Percentiles rank a stretch among this genome's conserved stretches.
Conservation (phyloP, 2,888 invertebrate genomes). For the Thymelicus acteon region DNA sequence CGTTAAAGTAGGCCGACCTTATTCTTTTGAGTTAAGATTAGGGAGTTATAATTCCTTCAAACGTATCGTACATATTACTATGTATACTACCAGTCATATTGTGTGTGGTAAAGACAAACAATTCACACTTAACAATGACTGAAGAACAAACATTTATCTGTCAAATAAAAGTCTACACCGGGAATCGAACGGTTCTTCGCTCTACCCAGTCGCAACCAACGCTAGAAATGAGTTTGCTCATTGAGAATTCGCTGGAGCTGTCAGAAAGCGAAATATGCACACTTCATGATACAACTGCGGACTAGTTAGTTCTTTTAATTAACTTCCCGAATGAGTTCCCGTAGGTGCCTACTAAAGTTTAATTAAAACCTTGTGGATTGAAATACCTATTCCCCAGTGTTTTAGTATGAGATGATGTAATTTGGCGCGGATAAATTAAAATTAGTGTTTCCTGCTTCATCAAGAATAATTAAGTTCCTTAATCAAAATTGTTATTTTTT, state of each 20-base stretch:
- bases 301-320: conserved; percentile 35
- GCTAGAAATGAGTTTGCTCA: background rate
- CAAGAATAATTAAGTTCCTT: background rate
- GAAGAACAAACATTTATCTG: too few relatives aligned
- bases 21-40: too few relatives aligned
- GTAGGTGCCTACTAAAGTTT: conserved; percentile 49
- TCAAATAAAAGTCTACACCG: too few relatives aligned
- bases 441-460: conserved; percentile 1
- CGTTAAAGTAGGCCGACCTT: too few relatives aligned
- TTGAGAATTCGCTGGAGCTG: background rate
- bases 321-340: conserved; percentile 38
- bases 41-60: too few relatives aligned
- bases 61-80: too few relatives aligned
- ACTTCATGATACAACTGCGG: conserved; percentile 27
- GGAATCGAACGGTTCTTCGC: too few relatives aligned
- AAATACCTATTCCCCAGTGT: conserved; percentile 59
- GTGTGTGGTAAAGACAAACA: too few relatives aligned
- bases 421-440: conserved; percentile 29
- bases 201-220: background rate
- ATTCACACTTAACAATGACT: too few relatives aligned
- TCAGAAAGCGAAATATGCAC: conserved; percentile 21
- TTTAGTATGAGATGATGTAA: conserved; percentile 24
- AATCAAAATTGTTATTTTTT: too few relatives aligned
- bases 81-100: too few relatives aligned
- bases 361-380: conserved; percentile 70